Base-by-base conservation (phyloP, 2,113 vertebrate species). In the Ariopsis seemanni region DNA sequence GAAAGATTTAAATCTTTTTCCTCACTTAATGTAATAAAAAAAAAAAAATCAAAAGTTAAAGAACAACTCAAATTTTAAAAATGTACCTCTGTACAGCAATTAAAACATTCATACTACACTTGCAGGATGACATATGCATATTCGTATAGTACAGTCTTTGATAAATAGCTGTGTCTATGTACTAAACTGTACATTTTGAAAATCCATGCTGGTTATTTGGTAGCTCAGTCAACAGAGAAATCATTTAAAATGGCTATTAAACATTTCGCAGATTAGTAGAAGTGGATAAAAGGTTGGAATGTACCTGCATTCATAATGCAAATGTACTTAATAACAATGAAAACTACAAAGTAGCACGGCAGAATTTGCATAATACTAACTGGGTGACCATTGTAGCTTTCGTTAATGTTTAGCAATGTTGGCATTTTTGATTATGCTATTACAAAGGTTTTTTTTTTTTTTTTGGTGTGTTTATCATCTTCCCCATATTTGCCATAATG, bases 101-200 rank as follows among this genome's bases (percentile, higher is more conserved):
- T 93, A 97, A 96, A 96, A 96, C 91, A 94, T 95, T 95, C 97
- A 96, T 97, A 98, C 97, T 97, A 95, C 95, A 96, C 96, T 95
- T 96, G 96, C 95, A 94, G 94, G 79, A 96, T 97, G 97, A 94
- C 96, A 96, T 97, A 96, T 96, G 96, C 96, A 96, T 94, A 94
- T 94, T 97, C 92, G 80, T 97, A 96, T 97, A 97, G 96, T 97
- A 98, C 97, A 97, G 95, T 75, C 50, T 82, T 74, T 82, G 80
- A 83, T 93, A 94, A 96, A 95, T 96, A 96, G 96, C 96, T 96
- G 96, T 30, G 95, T 95, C 30, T 96, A 96, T 95, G 96, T 97
- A 96, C 95, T 96, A 96, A 96, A 96, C 96, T 97, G 96, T 97
- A 97, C 96, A 96, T 95, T 90, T 93, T 14, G 79, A 82, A 82